Base-by-base conservation (phyloP, 1,140 invertebrate species). In the Myzus persicae region DNA sequence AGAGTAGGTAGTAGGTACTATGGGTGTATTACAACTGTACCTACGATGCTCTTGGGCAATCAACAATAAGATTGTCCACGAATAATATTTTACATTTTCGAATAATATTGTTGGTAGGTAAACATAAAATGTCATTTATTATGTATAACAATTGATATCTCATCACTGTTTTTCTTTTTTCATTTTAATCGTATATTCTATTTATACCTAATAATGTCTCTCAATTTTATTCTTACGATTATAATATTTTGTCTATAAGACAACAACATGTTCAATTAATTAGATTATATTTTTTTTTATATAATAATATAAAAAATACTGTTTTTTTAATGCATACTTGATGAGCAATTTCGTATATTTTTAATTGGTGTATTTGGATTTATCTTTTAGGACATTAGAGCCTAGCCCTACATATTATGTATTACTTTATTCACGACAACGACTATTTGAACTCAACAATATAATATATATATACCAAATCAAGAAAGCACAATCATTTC, bases 401-500 rank as follows among this genome's bases (percentile, higher is more conserved):
- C 59, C n/a, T 76, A 76, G n/a, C 59, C 59, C 31, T 20, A n/a
- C 14, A 76, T 76, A 76, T n/a, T 76, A n/a, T n/a, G 18, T n/a
- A 51, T 51, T 51, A 22, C 24, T 76, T 6, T 40, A 82, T 82
- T 36, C 76, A 81, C 81, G 59, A n/a, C 82, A 8, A 42, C 82
- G 82, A 87, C 46, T 31, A n/a, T n/a, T 14, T 20, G 46, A 85
- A 85, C 54, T 4, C 24, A 51, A 51, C 48, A 51, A 51, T 51
- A 51, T 51, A 48, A 48, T 48, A 0, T 2, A 48, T 48, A 44
- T n/a, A 48, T 38, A 76, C 91, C 76, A 48, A 92, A 92, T 48
- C 67, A 46, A 92, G 76, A 82, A 82, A 92, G 31, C 42, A 48
- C 91, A 92, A 92, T 92, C 42, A 92, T 84, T 92, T 82, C 44